Percentiles rank a stretch among this genome's conserved stretches.
Conservation (phyloP, 2,113 vertebrate genomes). For the Muntiacus muntjak region DNA sequence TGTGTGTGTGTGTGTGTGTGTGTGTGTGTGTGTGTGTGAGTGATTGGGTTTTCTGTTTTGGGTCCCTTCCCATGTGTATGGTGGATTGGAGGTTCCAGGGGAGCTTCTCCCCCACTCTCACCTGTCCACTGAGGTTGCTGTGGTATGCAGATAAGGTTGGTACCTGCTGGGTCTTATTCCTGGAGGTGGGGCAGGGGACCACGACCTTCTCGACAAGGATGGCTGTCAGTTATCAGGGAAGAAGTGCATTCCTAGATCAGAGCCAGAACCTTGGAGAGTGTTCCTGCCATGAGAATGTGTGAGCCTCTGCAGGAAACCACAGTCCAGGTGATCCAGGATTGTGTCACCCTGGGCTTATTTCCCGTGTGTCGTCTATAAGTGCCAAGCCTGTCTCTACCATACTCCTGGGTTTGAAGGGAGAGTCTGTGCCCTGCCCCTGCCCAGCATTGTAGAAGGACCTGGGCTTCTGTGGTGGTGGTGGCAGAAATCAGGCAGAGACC, state of each 20-base stretch:
- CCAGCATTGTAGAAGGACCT: neutral
- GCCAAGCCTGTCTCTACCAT: neutral
- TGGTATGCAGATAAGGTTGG: neutral
- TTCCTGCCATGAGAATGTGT: neutral
- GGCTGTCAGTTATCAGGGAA: neutral
- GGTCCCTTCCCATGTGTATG: neutral
- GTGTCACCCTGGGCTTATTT: neutral
- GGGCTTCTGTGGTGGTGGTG: neutral
- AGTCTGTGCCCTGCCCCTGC: too few species aligned
- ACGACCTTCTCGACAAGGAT: neutral
- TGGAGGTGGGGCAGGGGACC: neutral
- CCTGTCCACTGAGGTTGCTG: neutral
- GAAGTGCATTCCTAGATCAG: neutral
- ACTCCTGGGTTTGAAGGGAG: neutral
- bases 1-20: neutral
- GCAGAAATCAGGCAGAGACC: neutral
- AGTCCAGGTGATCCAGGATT: neutral
- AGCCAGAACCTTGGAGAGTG: neutral
- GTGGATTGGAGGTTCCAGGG: neutral
- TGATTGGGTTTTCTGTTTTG: neutral
- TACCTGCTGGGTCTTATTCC: neutral
- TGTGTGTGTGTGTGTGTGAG: neutral
- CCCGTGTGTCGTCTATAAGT: neutral
- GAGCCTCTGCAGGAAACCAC: neutral
- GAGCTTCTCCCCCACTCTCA: accelerated